phyloP scores from a whole-genome alignment of 2,113 vertebrate genomes.

The Anarrhichthys ocellatus region DNA sequence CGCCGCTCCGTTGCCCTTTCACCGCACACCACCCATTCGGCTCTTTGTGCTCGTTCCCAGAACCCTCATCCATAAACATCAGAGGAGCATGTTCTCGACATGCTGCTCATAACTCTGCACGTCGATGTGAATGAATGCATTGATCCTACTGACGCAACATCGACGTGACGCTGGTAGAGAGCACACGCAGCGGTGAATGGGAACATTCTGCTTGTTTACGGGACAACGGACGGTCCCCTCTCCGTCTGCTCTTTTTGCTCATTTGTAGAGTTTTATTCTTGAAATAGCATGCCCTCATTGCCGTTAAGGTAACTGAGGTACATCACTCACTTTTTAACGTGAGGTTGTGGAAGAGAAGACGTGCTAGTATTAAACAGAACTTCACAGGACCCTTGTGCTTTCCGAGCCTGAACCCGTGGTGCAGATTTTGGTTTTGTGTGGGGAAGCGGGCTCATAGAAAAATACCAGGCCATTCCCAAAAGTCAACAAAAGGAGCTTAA shows the following conservation, averaged over 20 bases:
- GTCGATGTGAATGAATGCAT: conserved; percentile 58
- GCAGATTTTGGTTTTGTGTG: conserved; percentile 17
- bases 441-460: conserved; percentile 25
- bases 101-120: conserved; percentile 38
- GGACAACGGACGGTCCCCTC: conserved; percentile 30
- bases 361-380: conserved; percentile 30
- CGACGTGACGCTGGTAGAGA: conserved; percentile 17
- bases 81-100: conserved; percentile 36
- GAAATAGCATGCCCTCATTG: conserved; percentile 12
- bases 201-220: conserved; percentile 49
- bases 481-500: neutral
- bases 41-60: conserved; percentile 59
- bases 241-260: conserved; percentile 18
- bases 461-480: conserved; percentile 2
- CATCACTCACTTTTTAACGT: conserved; percentile 8
- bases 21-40: conserved; percentile 27
- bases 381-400: neutral
- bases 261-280: conserved; percentile 33
- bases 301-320: conserved; percentile 10
- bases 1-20: conserved; percentile 29
- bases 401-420: neutral
- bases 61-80: conserved; percentile 70
- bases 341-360: conserved; percentile 10
- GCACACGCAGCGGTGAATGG: conserved; percentile 18
- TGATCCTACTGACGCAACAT: conserved; percentile 52